These are phyloP conservation scores for Trilocha varians DNA, from an alignment of 2,888 invertebrate species.

Conservation along the genomic window DNA sequence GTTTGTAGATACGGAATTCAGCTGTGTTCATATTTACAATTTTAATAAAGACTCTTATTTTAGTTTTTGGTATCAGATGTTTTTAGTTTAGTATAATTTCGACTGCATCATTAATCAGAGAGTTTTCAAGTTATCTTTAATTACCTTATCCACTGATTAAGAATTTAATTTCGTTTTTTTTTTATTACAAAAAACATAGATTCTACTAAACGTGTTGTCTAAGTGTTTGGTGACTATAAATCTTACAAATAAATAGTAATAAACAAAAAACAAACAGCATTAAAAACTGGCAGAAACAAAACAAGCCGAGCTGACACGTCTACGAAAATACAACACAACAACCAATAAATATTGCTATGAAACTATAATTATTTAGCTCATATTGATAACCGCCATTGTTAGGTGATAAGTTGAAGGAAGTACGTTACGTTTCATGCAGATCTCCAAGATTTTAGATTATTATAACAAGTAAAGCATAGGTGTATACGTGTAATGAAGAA, in stretches of 20 bases:
- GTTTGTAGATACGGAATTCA: background rate
- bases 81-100: too few species aligned
- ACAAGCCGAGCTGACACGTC: constrained; percentile 53
- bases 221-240: background rate
- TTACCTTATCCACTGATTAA: too few species aligned
- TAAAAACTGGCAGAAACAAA: constrained; percentile 57
- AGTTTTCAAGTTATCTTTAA: too few species aligned
- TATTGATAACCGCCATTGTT: background rate
- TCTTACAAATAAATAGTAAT: background rate
- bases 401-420: background rate
- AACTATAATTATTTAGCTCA: constrained; percentile 1
- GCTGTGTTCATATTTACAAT: too few species aligned
- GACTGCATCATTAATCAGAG: too few species aligned
- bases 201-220: too few species aligned
- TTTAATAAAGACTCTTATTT: too few species aligned
- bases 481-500: too few species aligned
- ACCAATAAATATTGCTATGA: constrained; percentile 9
- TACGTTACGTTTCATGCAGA: background rate
- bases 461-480: background rate
- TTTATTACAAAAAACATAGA: too few species aligned
- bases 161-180: too few species aligned
- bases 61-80: too few species aligned
- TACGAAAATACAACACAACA: constrained; percentile 47
- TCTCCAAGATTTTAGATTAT: background rate
- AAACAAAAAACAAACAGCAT: constrained; percentile 27